Base-by-base conservation (phyloP, 1,140 invertebrate species). In the Macrosteles quadrilineatus region DNA sequence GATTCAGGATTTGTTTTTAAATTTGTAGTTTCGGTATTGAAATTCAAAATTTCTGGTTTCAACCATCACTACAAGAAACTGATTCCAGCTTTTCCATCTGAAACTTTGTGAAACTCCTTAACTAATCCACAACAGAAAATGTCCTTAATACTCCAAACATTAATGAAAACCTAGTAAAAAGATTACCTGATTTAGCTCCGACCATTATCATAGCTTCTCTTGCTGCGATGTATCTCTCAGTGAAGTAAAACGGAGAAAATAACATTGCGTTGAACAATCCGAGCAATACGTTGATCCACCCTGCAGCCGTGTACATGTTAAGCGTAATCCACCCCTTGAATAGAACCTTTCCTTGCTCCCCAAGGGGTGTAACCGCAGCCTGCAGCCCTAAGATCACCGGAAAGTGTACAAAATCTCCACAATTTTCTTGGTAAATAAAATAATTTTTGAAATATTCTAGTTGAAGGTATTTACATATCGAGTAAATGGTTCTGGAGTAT, bases 221-320 rank as follows among this genome's bases (percentile, higher is more conserved):
- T 2, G 87, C 86, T 0, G 92, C 91, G 47, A 94, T 91, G 74
- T 87, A 87, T 72, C 88, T 85, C 76, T 89, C 89, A 74, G 86
- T 85, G 76, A 95, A 94, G 69, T 86, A 82, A 45, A 82, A 85
- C 0, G 92, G 91, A 72, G 93, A 77, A 74, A 94, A 90, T 29
- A 95, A 80, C 23, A 88, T 72, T 27, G 94, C 85, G 81, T 96
- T 95, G 29, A 91, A 63, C 6, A 92, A 71, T 4, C 91, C 90
- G 73, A 95, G 81, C 1, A 93, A 67, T 0, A 91, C 90, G 77
- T 93, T 94, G 71, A 93, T 87, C 89, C 92, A 94, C 0, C 91
- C 93, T 11, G 91, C 86, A 1, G 92, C 90, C 0, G 94, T 95
- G 81, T 94, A 97, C 91, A 96, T 94, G 80, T 96, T 91, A 50